These are phyloP conservation scores for Strix uralensis DNA, from an alignment of 2,113 vertebrate genomes.

Conservation along the genomic window DNA sequence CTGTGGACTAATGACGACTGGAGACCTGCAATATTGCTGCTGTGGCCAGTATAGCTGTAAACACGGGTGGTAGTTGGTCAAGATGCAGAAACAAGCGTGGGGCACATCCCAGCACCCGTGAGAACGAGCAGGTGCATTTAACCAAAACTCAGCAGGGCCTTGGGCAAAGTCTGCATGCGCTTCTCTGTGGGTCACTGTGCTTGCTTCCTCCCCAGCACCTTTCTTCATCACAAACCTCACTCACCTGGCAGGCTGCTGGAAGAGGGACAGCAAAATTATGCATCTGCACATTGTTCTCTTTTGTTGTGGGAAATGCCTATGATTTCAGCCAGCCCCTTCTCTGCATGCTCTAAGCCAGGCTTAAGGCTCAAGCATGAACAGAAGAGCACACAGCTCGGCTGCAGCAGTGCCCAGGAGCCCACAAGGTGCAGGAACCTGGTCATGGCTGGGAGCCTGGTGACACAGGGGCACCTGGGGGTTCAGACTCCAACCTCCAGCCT, in stretches of 20 bases:
- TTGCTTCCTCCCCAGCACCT: background rate
- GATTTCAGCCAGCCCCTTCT: background rate
- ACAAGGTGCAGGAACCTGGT: background rate
- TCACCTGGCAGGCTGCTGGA: background rate
- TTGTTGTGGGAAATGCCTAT: background rate
- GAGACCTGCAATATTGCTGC: background rate
- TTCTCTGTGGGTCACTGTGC: too few species aligned
- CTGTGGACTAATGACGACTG: background rate
- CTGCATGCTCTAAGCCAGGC: background rate
- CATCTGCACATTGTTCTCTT: background rate
- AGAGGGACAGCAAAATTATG: background rate
- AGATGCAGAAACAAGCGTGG: background rate
- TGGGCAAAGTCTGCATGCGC: background rate
- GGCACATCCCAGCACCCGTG: accelerated
- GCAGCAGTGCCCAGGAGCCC: background rate
- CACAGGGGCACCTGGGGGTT: accelerated
- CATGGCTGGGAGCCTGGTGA: background rate
- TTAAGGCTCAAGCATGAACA: background rate
- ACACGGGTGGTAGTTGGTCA: background rate
- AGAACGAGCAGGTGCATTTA: background rate
- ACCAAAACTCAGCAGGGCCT: background rate
- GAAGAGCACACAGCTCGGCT: background rate
- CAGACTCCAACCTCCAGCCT: background rate
- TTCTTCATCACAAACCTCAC: background rate
- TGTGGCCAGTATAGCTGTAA: background rate